Evolutionary conservation across 1,140 invertebrate genomes (phyloP).

Genomic region (Acromyrmex heyeri): DNA sequence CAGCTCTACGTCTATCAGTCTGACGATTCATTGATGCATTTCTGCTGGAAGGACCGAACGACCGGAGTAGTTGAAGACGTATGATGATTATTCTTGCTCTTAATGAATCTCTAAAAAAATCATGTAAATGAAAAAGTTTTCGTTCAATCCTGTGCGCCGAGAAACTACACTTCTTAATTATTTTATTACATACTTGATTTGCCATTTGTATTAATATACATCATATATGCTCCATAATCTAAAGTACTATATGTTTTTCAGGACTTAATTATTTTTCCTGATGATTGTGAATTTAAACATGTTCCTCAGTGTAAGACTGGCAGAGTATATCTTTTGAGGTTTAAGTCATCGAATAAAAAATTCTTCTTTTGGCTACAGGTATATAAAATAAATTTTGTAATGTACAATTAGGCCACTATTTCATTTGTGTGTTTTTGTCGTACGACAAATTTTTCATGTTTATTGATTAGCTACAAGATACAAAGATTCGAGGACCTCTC

Average conservation of each 20-base stretch:
- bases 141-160: not conserved
- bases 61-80: conserved; percentile 93
- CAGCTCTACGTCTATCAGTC: conserved; percentile 97
- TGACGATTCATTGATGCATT: conserved; percentile 98
- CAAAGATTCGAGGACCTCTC: no score
- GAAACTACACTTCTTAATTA: not conserved
- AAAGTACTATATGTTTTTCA: conserved; percentile 79
- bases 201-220: conserved; percentile 73
- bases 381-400: conserved; percentile 60
- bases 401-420: not conserved
- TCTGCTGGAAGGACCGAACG: conserved; percentile 98
- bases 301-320: conserved; percentile 98
- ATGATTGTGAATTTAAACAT: conserved; percentile 98
- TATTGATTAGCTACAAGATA: no score
- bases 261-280: conserved; percentile 99
- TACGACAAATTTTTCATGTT: no score
- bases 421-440: no score
- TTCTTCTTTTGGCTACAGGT: conserved; percentile 99
- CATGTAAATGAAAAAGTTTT: conserved; percentile 72
- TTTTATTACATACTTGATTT: not conserved
- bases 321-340: conserved; percentile 97
- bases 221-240: no score
- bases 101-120: conserved; percentile 11
- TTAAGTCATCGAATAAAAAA: conserved; percentile 96
- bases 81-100: conserved; percentile 71